Evolutionary conservation across 2,797 vertebrate genomes (phyloP), one percentile per base, ranked within the genome.

Genomic region (Hemibagrus guttatus): DNA sequence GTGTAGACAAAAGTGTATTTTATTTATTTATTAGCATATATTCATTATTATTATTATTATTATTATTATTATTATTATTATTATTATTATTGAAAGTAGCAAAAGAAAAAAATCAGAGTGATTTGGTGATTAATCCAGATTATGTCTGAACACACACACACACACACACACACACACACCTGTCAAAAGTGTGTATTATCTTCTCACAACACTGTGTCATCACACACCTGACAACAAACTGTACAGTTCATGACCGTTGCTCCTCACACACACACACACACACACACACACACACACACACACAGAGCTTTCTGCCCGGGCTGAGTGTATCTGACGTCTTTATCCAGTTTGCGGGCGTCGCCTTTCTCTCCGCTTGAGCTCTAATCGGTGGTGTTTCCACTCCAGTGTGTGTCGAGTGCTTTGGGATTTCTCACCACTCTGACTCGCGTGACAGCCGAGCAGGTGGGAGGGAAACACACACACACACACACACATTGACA

Each of bases 261-360:
- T 92, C 89, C 90, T 26, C 63, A 66, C 63, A 31, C 61, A 63
- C 64, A 35, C 69, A 72, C 69, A 72, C 39, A 72, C 74, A 56
- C 35, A n/a, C 42, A 84, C 21, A 59, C 58, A 81, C 56, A 76
- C 78, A 81, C 61, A 84, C 52, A 84, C 72, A 56, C 52, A 79
- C 71, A 28, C 49, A 56, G 16, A 61, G 71, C 26, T 84, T 89
- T 78, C 76, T 81, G 93, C 93, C 93, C 93, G 93, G 93, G 94
- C 95, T 95, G 94, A 93, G 93, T 94, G 94, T 94, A 94, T 95
- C 94, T 93, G 93, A 95, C 93, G 92, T 95, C 95, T 96, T 95
- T 92, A 96, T 96, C 93, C 93, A 85, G 90, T 94, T 79, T 59
- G 83, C 86, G 49, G 31, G 79, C 85, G 83, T 86, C 88, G 86